phyloP scores from a whole-genome alignment of 2,113 vertebrate species.

The Trinectes maculatus region DNA sequence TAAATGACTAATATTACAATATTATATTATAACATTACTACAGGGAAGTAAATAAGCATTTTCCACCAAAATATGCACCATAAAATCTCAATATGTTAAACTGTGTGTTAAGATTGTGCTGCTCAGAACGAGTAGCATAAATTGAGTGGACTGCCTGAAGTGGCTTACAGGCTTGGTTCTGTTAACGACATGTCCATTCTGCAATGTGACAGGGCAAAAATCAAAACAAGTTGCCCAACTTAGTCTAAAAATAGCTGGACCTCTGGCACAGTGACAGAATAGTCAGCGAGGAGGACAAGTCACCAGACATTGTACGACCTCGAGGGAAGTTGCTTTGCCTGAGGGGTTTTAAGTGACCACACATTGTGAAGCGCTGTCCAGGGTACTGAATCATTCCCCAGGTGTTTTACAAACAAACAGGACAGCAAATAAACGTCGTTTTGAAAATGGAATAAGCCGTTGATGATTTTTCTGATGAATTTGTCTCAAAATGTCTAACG shows the following conservation, averaged over 20 bases:
- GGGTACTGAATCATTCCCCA: constrained; percentile 7
- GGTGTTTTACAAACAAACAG: no score
- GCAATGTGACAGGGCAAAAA: not conserved
- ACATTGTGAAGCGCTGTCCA: constrained; percentile 6
- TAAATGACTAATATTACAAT: no score
- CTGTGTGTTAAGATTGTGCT: no score
- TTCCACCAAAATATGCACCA: no score
- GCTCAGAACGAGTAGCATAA: not conserved
- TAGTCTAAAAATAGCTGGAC: constrained; percentile 18
- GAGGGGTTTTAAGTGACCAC: not conserved
- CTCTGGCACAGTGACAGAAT: constrained; percentile 12
- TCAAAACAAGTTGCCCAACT: constrained; percentile 27
- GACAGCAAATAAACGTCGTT: not conserved
- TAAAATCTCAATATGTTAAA: no score
- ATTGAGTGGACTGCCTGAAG: not conserved
- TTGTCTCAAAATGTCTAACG: no score
- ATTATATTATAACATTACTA: no score
- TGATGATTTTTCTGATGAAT: no score
- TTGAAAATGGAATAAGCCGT: no score
- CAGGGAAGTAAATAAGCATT: no score
- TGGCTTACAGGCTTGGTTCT: not conserved
- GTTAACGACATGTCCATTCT: constrained; percentile 8
- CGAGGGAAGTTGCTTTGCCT: not conserved
- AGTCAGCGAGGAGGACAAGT: constrained; percentile 19
- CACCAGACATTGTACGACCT: constrained; percentile 14